Evolutionary conservation across 92 coral and sea anemone genomes (phyloP), one percentile per base, ranked within the genome.

Genomic region (Diadumene lineata): DNA sequence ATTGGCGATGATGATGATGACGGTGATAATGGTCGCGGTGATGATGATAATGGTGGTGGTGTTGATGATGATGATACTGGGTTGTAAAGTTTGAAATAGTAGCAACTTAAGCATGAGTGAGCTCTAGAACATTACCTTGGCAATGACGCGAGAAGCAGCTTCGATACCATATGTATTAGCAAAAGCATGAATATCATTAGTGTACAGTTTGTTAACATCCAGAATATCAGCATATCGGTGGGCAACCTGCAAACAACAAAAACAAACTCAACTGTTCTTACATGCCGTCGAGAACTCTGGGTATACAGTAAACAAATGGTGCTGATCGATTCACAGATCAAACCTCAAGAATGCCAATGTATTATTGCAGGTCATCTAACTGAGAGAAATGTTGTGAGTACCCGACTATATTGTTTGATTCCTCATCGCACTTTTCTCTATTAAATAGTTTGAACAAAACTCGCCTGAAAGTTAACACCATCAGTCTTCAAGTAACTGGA

Each of bases 161-260:
- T 94, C 98, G 72, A 94, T 94, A 11, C 98, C 98, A 61, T 94
- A 94, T 11, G 97, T 86, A 44, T 83, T 82, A 2, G 98, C 98
- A 69, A 94, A 81, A 31, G 96, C 94, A 38, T 94, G 98, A 62
- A 92, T 94, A 30, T 94, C 98, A 77, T 94, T 94, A 15, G 98
- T 91, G 68, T 86, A 94, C 6, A 94, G 70, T 74, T 88, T 91
- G 68, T 93, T 87, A 44, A 94, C 61, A 63, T 87, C 85, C 19
- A 94, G 32, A 19, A 94, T 73, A 58, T 88, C 91, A 18, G 79
- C 85, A 65, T 91, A 70, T 66, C 81, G 76, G 85, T 88, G 91
- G 60, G 87, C 86, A 44, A 86, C 98, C 98, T 94, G 50, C 25
- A 29, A 62, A 25, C 50, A 23, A 76, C 16, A 15, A 76, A 30